Conservation (phyloP, 2,797 vertebrate species). For the Erpetoichthys calabaricus region DNA sequence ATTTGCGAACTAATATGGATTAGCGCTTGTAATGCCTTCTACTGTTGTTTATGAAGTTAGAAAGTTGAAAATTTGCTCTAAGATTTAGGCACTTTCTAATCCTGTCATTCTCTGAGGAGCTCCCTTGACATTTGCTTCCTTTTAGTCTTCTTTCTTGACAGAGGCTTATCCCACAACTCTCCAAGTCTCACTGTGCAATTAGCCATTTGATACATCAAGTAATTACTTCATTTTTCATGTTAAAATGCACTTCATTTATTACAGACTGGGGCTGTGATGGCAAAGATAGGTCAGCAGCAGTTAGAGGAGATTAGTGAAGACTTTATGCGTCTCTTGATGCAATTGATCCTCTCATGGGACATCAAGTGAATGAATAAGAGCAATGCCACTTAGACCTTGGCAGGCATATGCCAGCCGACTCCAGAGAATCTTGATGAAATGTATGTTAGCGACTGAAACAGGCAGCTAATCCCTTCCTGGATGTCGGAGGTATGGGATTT, state of each 20-base stretch:
- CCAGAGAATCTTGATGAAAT: constrained; percentile 33
- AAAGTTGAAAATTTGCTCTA: constrained; percentile 15
- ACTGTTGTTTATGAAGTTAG: constrained; percentile 14
- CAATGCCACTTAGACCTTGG: constrained; percentile 41
- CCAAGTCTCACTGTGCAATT: constrained; percentile 65
- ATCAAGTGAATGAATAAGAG: constrained; percentile 8
- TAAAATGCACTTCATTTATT: constrained; percentile 64
- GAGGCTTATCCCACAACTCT: constrained; percentile 46
- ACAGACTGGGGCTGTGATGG: constrained; percentile 36
- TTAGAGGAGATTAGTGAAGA: constrained; percentile 62
- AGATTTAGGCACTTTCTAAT: constrained; percentile 29
- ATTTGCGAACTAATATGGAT: constrained; percentile 4
- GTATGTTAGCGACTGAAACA: constrained; percentile 18
- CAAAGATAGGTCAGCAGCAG: constrained; percentile 65
- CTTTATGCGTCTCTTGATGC: constrained; percentile 41
- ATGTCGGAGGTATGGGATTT: constrained; percentile 15
- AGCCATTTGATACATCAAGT: constrained; percentile 60
- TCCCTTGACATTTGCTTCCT: constrained; percentile 50
- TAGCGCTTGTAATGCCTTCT: constrained; percentile 7
- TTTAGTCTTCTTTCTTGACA: constrained; percentile 39
- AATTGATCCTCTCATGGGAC: constrained; percentile 23
- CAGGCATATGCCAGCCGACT: constrained; percentile 41
- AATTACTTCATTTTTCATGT: constrained; percentile 83
- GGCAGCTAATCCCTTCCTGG: constrained; percentile 24
- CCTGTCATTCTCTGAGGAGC: constrained; percentile 51